Base-by-base conservation (phyloP, 2,113 vertebrate genomes). In the Ploceus nigricollis region DNA sequence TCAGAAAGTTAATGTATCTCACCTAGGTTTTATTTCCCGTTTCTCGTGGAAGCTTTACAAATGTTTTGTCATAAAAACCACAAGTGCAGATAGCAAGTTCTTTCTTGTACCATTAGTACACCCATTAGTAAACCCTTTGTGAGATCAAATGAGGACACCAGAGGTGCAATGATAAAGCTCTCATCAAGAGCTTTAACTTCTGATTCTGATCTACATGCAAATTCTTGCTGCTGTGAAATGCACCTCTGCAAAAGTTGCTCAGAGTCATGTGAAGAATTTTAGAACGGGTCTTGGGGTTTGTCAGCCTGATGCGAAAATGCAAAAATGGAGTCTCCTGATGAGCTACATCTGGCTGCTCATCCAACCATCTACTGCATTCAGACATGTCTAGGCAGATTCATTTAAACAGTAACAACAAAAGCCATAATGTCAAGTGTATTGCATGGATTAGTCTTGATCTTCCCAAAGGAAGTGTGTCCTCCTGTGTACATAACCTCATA, bases 341-440 rank as follows among this genome's bases (percentile, higher is more conserved):
- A 31, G 31, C 44, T 66, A 14, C 39, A 69, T 28, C 48, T 40
- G 39, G 48, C 14, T 64, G 58, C 39, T 33, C 45, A 35, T 19
- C 50, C 2, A 3, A 37, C 10, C 24, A 16, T 10, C 56, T 19
- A 1, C 60, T 64, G 33, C 37, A 9, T 23, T 63, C 21, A 72
- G 33, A 30, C 10, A 30, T 22, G 16, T 37, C 57, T 23, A 37
- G 35, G 47, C 47, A 61, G 48, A 20, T 35, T 81, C 66, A 31
- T 71, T 86, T n/a, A 31, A 45, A 11, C 18, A 39, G 31, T 31
- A n/a, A 28, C 69, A 91, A 28, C 4, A 66, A 1, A 53, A 84
- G 3, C 33, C 27, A 4, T 7, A 22, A 33, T 0, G 0, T 39
- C 28, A 33, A 33, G 16, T 39, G 39, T 15, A 37, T 24, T 50